phyloP scores from a whole-genome alignment of 2,113 vertebrate genomes.

The Ranitomeya variabilis region DNA sequence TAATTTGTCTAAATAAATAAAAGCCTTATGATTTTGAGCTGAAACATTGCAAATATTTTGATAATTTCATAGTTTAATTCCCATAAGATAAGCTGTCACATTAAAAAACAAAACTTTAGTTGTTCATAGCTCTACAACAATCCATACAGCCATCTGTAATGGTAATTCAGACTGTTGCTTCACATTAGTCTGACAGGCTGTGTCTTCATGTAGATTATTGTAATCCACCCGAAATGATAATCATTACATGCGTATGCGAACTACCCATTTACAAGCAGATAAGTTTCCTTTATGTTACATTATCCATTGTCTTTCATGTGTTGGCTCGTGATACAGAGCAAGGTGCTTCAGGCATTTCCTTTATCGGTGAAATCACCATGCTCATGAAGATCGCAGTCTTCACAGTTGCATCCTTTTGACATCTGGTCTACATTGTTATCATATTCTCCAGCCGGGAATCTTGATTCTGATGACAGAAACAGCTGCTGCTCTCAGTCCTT shows the following conservation, averaged over 20 bases:
- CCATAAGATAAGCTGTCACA: neutral
- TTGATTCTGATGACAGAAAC: constrained; percentile 70
- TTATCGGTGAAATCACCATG: neutral
- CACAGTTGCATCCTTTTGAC: constrained; percentile 60
- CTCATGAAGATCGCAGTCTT: neutral
- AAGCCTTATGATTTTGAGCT: too few species aligned
- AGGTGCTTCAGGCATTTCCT: constrained; percentile 21
- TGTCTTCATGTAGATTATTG: neutral
- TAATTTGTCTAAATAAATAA: too few species aligned
- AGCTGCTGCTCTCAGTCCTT: constrained; percentile 72
- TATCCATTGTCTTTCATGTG: constrained; percentile 4
- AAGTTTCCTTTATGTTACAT: neutral
- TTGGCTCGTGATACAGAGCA: neutral
- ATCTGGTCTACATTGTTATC: constrained; percentile 75
- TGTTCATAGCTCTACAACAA: neutral
- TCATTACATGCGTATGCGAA: neutral
- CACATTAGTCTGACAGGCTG: neutral
- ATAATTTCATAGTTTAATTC: neutral
- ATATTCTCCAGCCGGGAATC: constrained; percentile 72
- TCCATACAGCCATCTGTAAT: neutral
- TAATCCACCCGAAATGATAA: neutral
- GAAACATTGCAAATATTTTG: too few species aligned
- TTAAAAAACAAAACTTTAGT: neutral
- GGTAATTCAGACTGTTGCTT: neutral
- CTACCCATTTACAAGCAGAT: neutral